Base-by-base conservation (phyloP, 1,140 invertebrate species). In the Tetranychus cinnabarinus region DNA sequence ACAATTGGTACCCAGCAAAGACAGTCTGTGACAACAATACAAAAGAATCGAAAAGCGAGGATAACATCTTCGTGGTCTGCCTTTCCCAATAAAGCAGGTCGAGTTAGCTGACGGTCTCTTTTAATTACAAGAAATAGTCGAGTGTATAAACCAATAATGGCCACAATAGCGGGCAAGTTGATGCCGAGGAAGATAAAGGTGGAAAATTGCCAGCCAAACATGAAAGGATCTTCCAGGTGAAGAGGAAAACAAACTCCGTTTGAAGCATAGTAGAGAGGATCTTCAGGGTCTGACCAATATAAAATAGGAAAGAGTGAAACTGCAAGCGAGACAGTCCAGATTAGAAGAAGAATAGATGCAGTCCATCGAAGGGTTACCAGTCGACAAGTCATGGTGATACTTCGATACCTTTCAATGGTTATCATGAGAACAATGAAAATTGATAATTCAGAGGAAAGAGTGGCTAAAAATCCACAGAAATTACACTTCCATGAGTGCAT, bases 381-480 rank as follows among this genome's bases (percentile, higher is more conserved):
- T 6, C 39, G 33, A n/a, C 65, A 64, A 36, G 65, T 65, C 1
- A 57, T 64, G 12, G 62, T 64, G 23, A 68, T 68, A 39, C 64
- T 65, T 33, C 64, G 62, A 56, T 68, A 84, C 64, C 84, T 74
- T 65, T 86, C 84, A 56, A 86, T 68, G 1, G 84, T 84, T 75
- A 86, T 82, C 62, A 84, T 80, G 0, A 81, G 78, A 63, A 87
- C 68, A 56, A 86, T 82, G 10, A 86, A 70, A 65, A 86, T 78
- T 0, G 83, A 85, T 57, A 80, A 77, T 75, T 84, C 82, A 5
- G 77, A 80, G 1, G 82, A 83, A 15, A 76, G 78, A 70, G 84
- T 82, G 1, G 81, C 81, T 15, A 83, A 66, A 10, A 78, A 73
- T 50, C 83, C 83, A 36, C 78, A 72, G 5, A 77, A 65, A 0